Evolutionary conservation across 1,140 invertebrate genomes (phyloP), one percentile per base, ranked within the genome.

Genomic region (Scaptodrosophila lebanonensis): DNA sequence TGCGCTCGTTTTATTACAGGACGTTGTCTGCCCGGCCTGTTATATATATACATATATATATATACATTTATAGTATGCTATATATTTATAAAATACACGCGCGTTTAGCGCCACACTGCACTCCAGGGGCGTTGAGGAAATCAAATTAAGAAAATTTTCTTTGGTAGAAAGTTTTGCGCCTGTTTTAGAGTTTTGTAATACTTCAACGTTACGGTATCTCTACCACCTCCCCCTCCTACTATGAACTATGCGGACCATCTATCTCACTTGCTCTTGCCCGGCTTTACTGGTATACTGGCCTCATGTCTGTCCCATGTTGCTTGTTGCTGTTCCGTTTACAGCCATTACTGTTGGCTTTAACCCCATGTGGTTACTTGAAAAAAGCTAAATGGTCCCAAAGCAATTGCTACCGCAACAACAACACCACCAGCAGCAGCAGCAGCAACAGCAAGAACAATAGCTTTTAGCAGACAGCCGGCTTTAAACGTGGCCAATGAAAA

Each of bases 81-180:
- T 59, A 61, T 77, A 53, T 73, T 67, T 65, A 68, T 65, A 68
- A 77, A 73, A 77, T 69, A 82, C 60, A 75, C 57, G 75, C 68
- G 73, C 75, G 79, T 79, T 79, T 79, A 68, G 73, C 47, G 36
- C 36, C 58, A 20, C 38, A 79, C 56, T 63, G 66, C 69, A 75
- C 75, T 79, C 75, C 69, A 70, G 75, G 75, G 75, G 69, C 75
- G 75, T 82, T 64, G 61, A 67, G 68, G 76, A 82, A 82, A 82
- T 82, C 76, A 83, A 83, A 82, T 82, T 82, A 82, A 82, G 76
- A 71, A 70, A 68, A 64, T 83, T 82, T 82, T 54, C 73, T 57
- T 77, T 62, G 52, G 68, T 40, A 38, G 59, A 72, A 77, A 70
- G 48, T 77, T 73, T 79, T 73, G 43, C 53, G 59, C 73, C 48